These are phyloP conservation scores for Carassius auratus DNA, from an alignment of 2,113 vertebrate genomes.

Conservation along the genomic window DNA sequence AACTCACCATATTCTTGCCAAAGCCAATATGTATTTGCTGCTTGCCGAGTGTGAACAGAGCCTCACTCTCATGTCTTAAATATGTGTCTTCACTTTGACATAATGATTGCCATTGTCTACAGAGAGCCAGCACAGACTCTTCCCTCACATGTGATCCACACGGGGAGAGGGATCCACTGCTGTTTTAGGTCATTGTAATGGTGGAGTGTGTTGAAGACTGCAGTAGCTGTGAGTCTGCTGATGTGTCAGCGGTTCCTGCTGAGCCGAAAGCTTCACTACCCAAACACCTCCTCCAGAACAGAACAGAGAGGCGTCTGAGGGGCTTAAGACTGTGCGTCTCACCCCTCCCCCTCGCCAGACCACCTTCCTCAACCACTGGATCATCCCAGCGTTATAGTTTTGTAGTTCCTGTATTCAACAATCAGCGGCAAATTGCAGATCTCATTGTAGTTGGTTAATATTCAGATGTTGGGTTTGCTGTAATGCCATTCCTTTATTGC, in stretches of 20 bases:
- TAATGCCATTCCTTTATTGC: not conserved
- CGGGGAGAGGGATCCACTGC: too few species aligned
- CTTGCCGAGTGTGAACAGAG: not conserved
- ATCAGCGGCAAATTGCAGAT: not conserved
- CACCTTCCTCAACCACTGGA: not conserved
- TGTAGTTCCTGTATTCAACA: not conserved
- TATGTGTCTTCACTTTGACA: too few species aligned
- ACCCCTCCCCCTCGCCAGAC: not conserved
- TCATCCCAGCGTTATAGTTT: not conserved
- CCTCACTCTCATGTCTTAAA: not conserved
- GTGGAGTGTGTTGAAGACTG: too few species aligned
- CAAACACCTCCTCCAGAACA: slow-evolving; percentile 48
- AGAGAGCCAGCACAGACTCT: too few species aligned
- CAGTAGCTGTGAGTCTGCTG: not conserved
- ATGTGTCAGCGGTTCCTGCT: slow-evolving; percentile 22
- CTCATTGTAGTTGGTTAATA: not conserved
- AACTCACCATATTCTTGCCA: not conserved
- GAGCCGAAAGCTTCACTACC: slow-evolving; percentile 44
- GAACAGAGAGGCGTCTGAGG: too few species aligned
- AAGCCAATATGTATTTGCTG: not conserved
- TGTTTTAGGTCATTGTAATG: too few species aligned
- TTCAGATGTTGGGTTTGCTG: not conserved
- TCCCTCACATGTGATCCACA: too few species aligned
- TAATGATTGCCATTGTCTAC: too few species aligned
- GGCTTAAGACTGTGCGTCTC: too few species aligned